Evolutionary conservation across 2,113 vertebrate species (phyloP).

Genomic region (Colaptes auratus): DNA sequence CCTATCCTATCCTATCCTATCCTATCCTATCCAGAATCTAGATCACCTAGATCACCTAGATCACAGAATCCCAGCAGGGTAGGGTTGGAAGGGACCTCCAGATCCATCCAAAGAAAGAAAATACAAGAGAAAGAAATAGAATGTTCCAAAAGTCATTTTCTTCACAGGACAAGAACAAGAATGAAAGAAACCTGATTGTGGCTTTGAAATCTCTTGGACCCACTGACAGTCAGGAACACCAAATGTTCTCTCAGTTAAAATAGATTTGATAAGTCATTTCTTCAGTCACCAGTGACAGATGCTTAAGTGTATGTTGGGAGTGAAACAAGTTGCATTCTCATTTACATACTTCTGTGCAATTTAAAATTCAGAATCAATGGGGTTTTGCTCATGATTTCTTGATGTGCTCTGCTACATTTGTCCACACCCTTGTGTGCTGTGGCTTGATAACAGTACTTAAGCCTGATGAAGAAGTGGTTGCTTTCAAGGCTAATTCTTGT

Average conservation of each 20-base stretch:
- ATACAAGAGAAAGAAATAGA: background rate
- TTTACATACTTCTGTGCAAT: slow-evolving; percentile 17
- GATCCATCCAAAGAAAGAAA: background rate
- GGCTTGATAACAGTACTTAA: slow-evolving; percentile 19
- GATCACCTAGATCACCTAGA: too few relatives aligned
- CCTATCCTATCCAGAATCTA: background rate
- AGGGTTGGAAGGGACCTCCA: too few relatives aligned
- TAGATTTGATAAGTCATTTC: slow-evolving; percentile 13
- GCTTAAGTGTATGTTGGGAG: background rate
- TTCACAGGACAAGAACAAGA: background rate
- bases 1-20: too few relatives aligned
- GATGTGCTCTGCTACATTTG: background rate
- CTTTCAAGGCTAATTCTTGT: background rate
- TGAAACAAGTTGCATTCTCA: background rate
- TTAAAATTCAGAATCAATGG: background rate
- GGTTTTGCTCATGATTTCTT: background rate
- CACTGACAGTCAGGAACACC: background rate
- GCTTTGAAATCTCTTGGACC: background rate
- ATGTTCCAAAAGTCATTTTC: background rate
- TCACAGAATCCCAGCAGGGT: too few relatives aligned
- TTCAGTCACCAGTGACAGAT: slow-evolving; percentile 28
- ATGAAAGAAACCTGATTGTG: background rate
- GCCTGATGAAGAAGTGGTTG: slow-evolving; percentile 32
- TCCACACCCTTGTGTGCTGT: slow-evolving; percentile 11
- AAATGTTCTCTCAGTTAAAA: slow-evolving; percentile 35